These are phyloP conservation scores for Acanthochromis polyacanthus DNA, from an alignment of 2,113 vertebrate genomes.

Conservation along the genomic window DNA sequence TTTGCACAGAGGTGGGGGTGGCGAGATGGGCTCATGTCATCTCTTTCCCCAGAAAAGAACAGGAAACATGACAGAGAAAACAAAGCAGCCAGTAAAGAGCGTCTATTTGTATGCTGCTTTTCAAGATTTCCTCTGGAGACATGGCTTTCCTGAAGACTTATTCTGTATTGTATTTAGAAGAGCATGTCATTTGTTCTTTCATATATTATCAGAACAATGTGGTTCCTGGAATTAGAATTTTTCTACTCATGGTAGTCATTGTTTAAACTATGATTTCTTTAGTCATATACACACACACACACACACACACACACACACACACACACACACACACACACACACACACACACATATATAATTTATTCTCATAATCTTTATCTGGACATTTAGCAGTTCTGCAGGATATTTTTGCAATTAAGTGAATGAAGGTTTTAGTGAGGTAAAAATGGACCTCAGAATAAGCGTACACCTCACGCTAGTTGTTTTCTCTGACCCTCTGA, in stretches of 20 bases:
- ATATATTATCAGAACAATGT: not conserved
- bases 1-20: constrained; percentile 2
- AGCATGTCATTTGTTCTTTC: not conserved
- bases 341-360: too few species aligned
- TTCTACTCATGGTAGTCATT: too few species aligned
- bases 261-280: too few species aligned
- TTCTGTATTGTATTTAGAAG: not conserved
- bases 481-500: constrained; percentile 29
- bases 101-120: constrained; percentile 34
- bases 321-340: too few species aligned
- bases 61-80: constrained; percentile 47
- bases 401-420: not conserved
- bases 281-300: too few species aligned
- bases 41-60: constrained; percentile 2
- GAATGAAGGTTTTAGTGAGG: not conserved
- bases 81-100: not conserved
- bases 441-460: not conserved
- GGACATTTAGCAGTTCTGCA: too few species aligned
- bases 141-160: not conserved
- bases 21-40: constrained; percentile 3
- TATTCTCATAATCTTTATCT: too few species aligned
- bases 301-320: too few species aligned
- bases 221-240: too few species aligned
- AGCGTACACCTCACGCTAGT: not conserved
- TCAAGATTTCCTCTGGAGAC: not conserved